Evolutionary conservation across 2,797 vertebrate genomes (phyloP).

Genomic region (Pagetopsis macropterus): DNA sequence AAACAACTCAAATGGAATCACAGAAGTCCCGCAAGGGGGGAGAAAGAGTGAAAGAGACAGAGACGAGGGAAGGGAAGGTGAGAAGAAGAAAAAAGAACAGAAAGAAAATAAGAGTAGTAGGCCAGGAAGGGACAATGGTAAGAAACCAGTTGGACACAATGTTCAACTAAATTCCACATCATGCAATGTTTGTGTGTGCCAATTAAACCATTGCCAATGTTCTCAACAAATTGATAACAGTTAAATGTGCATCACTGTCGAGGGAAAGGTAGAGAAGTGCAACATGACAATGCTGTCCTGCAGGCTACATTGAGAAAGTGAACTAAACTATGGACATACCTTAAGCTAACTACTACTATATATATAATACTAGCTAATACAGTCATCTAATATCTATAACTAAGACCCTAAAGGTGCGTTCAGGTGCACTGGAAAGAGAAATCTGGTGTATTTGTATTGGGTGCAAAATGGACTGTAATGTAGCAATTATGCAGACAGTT

Average conservation of each 20-base stretch:
- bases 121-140: not conserved
- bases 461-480: not conserved
- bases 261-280: constrained; percentile 4
- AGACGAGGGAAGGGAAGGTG: constrained; percentile 35
- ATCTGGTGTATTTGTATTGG: not conserved
- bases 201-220: not conserved
- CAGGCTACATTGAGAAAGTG: constrained; percentile 4
- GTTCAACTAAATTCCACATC: not conserved
- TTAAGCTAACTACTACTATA: constrained; percentile 6
- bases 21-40: constrained; percentile 59
- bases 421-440: constrained; percentile 73
- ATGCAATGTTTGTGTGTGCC: not conserved
- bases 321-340: constrained; percentile 28
- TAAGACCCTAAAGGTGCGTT: constrained; percentile 49
- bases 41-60: constrained; percentile 4
- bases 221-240: constrained; percentile 1
- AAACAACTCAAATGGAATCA: constrained; percentile 78
- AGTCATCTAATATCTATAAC: constrained; percentile 26
- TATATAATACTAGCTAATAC: constrained; percentile 15
- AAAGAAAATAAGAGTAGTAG: constrained; percentile 22
- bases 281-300: constrained; percentile 8
- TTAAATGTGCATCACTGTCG: not conserved
- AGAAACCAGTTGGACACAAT: constrained; percentile 16
- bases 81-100: constrained; percentile 36
- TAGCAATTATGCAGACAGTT: not conserved